These are phyloP conservation scores for Phengaris arion DNA, from an alignment of 2,888 invertebrate genomes.

Conservation along the genomic window DNA sequence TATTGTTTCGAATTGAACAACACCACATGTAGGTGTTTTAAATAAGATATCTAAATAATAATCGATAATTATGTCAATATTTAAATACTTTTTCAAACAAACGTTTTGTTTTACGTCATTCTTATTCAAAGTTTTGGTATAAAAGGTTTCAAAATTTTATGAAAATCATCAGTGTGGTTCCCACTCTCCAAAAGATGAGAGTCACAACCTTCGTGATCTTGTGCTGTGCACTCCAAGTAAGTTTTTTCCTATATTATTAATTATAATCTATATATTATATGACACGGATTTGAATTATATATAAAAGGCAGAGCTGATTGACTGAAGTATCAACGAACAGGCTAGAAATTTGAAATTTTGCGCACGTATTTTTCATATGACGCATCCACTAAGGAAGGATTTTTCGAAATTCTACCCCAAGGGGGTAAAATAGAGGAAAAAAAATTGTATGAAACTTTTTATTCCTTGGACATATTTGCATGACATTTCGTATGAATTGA, in stretches of 20 bases:
- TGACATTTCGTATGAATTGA: too few relatives aligned
- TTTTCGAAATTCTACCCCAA: too few relatives aligned
- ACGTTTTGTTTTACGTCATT: conserved; percentile 40
- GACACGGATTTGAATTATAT: too few relatives aligned
- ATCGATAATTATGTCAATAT: conserved; percentile 53
- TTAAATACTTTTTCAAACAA: conserved; percentile 40
- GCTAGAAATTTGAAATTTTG: too few relatives aligned
- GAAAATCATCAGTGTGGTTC: conserved; percentile 64
- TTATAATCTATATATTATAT: too few relatives aligned
- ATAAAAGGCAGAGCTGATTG: too few relatives aligned
- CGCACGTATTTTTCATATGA: too few relatives aligned
- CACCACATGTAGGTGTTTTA: conserved; percentile 42
- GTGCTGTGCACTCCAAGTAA: conserved; percentile 71
- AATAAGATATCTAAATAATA: conserved; percentile 44
- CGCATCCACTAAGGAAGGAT: too few relatives aligned
- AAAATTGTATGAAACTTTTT: too few relatives aligned
- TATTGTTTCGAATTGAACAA: conserved; percentile 56
- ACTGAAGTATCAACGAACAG: too few relatives aligned
- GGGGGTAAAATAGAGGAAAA: too few relatives aligned
- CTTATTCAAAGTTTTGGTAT: conserved; percentile 50
- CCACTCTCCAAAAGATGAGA: conserved; percentile 70
- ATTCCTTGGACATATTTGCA: too few relatives aligned
- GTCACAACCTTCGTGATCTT: conserved; percentile 71
- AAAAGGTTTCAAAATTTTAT: conserved; percentile 49
- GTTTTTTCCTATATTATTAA: conserved; percentile 36